Evolutionary conservation across 2,888 invertebrate species (phyloP), one percentile per base, ranked within the genome.

Genomic region (Arctia plantaginis): DNA sequence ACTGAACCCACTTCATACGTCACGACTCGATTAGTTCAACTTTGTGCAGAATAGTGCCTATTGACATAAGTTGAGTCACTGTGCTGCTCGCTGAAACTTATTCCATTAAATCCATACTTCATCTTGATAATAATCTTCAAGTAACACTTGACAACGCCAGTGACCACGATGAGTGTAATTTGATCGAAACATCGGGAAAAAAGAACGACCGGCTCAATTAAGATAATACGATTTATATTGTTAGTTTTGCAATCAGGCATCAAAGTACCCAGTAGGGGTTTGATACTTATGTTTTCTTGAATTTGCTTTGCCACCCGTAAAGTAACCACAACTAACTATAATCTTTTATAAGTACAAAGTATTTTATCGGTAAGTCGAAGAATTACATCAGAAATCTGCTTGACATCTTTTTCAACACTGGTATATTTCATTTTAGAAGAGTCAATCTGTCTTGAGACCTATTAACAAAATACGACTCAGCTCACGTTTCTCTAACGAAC

Each of bases 1-100:
- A 64, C 33, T 44, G 33, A 44, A 70, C 70, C 30, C 55, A 23
- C 70, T 70, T 70, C 44, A n/a, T 64, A 70, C 44, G 7, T 64
- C 23, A 27, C 15, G 30, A 41, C 39, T 62, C 23, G 27, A 15
- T 18, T 4, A 30, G 62, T 62, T 62, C 4, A 15, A 30, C 30
- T n/a, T 20, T 51, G 23, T 51, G 51, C n/a, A n/a, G 23, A n/a
- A 51, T 51, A 23, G 20, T 62, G 30, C 3, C 27, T 6, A 62
- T 30, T 15, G 30, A 13, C 7, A 27, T 6, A 15, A 62, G 6
- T 18, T 15, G 59, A 30, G 30, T 30, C 30, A 30, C 7, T 62
- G n/a, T 62, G 1, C 15, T 4, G 27, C 0, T 27, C 4, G 59
- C 12, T 13, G 12, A n/a, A 55, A 55, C 55, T n/a, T 55, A 55